Evolutionary conservation across 2,797 vertebrate genomes (phyloP), one percentile per base, ranked within the genome.

Genomic region (Nyctalus aviator): DNA sequence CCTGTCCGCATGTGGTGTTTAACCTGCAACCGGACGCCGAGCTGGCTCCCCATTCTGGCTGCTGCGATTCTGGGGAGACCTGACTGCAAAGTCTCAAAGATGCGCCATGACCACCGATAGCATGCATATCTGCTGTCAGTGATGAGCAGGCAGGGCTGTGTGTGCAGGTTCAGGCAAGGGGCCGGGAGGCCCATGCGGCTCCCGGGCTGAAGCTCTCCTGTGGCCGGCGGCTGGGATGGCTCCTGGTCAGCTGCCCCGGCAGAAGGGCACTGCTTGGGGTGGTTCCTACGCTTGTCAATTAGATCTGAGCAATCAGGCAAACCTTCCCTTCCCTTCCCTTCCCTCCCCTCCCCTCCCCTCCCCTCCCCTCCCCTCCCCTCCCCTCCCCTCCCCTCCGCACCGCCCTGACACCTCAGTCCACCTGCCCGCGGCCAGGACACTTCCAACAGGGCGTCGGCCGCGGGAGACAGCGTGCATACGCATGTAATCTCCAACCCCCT

Each of bases 401-500:
- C 96, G 96, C 96, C 97, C 97, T 98, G 97, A 97, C 96, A 97
- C 96, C 96, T 95, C 55, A 91, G 97, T 97, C 96, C 96, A 98
- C 98, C 98, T 2, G 8, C n/a, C n/a, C 15, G 4, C 8, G 68
- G 94, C 90, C 48, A 37, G 93, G 97, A 90, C 93, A 93, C 97
- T 96, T 96, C 97, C 96, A 91, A 53, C n/a, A 93, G 69, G 6
- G 93, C 91, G 88, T 93, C 97, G 91, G 97, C 95, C 78, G 57
- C 20, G 75, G 96, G 97, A 83, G 85, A 93, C 88, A 78, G 97
- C 76, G 95, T 97, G 97, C 95, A 94, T 97, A 96, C 50, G 73
- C 94, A 93, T 97, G 98, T 98, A 97, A 98, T 98, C 97, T 98
- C 96, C 97, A 97, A 98, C 95, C 98, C 98, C 97, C 98, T 66